These are phyloP conservation scores for Paracentrotus lividus DNA, from an alignment of 53 echinoderm and acorn worm genomes.

Conservation along the genomic window DNA sequence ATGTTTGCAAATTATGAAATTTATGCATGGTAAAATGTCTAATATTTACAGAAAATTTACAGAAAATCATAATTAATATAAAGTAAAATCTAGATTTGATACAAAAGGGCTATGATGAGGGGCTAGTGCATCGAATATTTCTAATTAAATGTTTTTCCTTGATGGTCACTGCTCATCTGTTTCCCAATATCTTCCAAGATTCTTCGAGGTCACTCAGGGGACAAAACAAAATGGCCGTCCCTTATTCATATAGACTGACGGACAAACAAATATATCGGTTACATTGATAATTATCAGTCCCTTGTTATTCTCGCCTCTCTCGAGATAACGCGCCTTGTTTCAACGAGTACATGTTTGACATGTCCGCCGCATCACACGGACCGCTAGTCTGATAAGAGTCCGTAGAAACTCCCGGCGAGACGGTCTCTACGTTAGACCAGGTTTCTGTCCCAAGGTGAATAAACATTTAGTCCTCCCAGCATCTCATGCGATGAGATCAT, in stretches of 20 bases:
- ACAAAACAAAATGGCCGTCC: conserved; percentile 39
- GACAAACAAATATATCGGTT: background rate
- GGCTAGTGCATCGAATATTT: too few relatives aligned
- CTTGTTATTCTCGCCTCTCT: conserved; percentile 58
- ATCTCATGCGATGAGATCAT: conserved; percentile 43
- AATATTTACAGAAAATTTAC: too few relatives aligned
- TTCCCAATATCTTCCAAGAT: background rate
- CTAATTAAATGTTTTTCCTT: background rate
- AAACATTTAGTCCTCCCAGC: conserved; percentile 19
- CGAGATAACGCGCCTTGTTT: conserved; percentile 61
- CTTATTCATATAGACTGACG: conserved; percentile 1
- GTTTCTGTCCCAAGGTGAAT: background rate
- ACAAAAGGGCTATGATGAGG: too few relatives aligned
- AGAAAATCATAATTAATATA: too few relatives aligned
- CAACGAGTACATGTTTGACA: conserved; percentile 41
- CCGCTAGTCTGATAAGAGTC: conserved; percentile 56
- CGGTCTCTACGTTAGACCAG: conserved; percentile 38
- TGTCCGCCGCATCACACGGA: conserved; percentile 57
- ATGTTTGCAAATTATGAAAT: too few relatives aligned
- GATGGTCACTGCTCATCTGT: background rate
- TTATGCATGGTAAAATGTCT: too few relatives aligned
- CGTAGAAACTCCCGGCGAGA: conserved; percentile 37
- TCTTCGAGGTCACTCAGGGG: conserved; percentile 1
- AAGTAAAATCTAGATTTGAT: too few relatives aligned
- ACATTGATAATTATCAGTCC: conserved; percentile 7